These are phyloP conservation scores for Anticlea derivata DNA, from an alignment of 2,888 invertebrate genomes.

Conservation along the genomic window DNA sequence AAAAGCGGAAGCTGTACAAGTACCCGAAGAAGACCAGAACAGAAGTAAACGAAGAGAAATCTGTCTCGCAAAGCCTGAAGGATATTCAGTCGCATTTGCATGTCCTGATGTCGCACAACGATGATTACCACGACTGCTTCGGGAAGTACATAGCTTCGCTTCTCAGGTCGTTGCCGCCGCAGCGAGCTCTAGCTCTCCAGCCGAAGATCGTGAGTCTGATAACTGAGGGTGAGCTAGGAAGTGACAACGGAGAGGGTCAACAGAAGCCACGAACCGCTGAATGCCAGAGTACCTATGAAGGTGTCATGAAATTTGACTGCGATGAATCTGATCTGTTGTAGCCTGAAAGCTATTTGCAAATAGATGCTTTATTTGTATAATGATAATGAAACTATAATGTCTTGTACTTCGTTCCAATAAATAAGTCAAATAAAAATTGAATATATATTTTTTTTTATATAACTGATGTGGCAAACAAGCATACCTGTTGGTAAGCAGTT, in stretches of 20 bases:
- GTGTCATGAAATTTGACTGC: background rate
- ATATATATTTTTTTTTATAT: too few species aligned
- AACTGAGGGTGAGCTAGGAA: conserved; percentile 1
- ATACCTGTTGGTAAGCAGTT: too few species aligned
- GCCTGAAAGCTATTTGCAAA: too few species aligned
- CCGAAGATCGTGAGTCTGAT: conserved; percentile 45
- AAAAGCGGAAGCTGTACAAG: background rate
- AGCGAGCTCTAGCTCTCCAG: conserved; percentile 48
- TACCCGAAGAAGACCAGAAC: conserved; percentile 4
- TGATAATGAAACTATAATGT: too few species aligned
- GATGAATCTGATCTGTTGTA: background rate
- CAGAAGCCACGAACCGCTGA: too few species aligned
- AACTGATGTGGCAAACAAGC: too few species aligned
- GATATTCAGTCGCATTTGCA: conserved; percentile 12
- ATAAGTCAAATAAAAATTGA: too few species aligned
- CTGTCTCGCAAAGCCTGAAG: background rate
- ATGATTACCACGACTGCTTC: conserved; percentile 51
- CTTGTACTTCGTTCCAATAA: too few species aligned
- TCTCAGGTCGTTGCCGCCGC: conserved; percentile 45
- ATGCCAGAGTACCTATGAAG: background rate
- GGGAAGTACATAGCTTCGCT: conserved; percentile 55
- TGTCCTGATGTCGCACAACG: conserved; percentile 20
- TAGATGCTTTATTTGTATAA: too few species aligned
- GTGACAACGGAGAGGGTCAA: background rate
- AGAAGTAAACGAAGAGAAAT: background rate